Evolutionary conservation across 2,797 vertebrate species (phyloP).

Genomic region (Rachycentron canadum): DNA sequence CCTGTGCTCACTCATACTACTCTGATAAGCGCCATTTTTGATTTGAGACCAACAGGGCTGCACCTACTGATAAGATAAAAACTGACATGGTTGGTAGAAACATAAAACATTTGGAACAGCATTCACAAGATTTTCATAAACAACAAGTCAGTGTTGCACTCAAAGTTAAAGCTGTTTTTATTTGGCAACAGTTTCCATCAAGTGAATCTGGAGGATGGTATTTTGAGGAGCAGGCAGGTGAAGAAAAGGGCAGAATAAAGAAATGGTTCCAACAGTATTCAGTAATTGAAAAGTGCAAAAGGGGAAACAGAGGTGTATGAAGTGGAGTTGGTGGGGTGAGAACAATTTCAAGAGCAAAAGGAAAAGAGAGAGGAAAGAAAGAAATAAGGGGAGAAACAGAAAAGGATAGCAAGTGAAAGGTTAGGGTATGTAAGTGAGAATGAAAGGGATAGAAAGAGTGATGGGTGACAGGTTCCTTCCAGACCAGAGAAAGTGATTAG

Average conservation of each 20-base stretch:
- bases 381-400: neutral
- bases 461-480: slow-evolving; percentile 4
- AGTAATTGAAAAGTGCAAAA: slow-evolving; percentile 47
- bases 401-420: slow-evolving; percentile 23
- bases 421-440: neutral
- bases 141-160: neutral
- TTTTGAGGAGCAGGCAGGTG: slow-evolving; percentile 24
- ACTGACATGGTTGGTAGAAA: neutral
- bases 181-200: slow-evolving; percentile 10
- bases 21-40: neutral
- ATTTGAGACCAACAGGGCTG: slow-evolving; percentile 7
- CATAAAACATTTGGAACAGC: neutral
- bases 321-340: slow-evolving; percentile 18
- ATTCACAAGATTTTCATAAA: neutral
- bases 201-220: slow-evolving; percentile 26
- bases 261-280: slow-evolving; percentile 10
- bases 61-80: slow-evolving; percentile 1
- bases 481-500: slow-evolving; percentile 5
- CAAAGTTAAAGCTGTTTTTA: slow-evolving; percentile 27
- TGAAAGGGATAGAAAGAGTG: neutral
- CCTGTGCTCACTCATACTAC: slow-evolving; percentile 2
- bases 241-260: slow-evolving; percentile 22
- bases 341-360: slow-evolving; percentile 31
- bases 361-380: slow-evolving; percentile 12
- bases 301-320: slow-evolving; percentile 26